A percentile compares a stretch with the other conserved stretches of the same genome.
phyloP scores from a whole-genome alignment of 2,888 invertebrate species.

The Rhyacophila evoluta region DNA sequence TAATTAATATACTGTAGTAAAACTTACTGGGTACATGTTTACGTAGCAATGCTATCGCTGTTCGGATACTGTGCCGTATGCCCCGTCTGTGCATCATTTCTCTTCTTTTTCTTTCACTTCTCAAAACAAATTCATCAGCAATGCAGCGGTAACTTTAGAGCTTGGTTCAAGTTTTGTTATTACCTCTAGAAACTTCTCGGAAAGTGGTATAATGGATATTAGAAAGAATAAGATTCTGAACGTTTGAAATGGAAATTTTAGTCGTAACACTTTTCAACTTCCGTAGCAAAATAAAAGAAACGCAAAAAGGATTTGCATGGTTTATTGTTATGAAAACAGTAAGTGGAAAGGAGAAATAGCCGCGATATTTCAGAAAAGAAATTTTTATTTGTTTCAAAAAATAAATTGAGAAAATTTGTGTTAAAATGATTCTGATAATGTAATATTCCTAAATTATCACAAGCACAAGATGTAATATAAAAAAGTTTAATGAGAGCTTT shows the following conservation, averaged over 20 bases:
- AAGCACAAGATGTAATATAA: no score
- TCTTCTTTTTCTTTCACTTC: background rate
- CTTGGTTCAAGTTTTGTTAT: background rate
- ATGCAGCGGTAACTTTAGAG: background rate
- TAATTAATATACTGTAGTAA: background rate
- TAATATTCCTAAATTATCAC: no score
- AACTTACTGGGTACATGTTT: slow-evolving; percentile 28
- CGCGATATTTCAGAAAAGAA: background rate
- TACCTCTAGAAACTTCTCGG: background rate
- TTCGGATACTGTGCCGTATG: slow-evolving; percentile 28
- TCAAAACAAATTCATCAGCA: slow-evolving; percentile 20
- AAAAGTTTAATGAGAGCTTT: no score
- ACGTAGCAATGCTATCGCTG: slow-evolving; percentile 26
- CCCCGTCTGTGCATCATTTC: slow-evolving; percentile 32
- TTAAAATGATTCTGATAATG: no score
- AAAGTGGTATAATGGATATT: background rate
- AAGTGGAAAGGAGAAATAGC: background rate
- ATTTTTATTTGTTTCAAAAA: background rate
- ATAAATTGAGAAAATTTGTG: no score
- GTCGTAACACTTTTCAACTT: background rate
- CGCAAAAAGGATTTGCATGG: background rate
- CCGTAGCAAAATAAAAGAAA: background rate
- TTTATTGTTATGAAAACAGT: background rate
- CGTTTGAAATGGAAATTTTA: slow-evolving; percentile 1
- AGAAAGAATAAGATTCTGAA: background rate